phyloP scores from a whole-genome alignment of 1,140 invertebrate species.

The Drosophila willistoni region DNA sequence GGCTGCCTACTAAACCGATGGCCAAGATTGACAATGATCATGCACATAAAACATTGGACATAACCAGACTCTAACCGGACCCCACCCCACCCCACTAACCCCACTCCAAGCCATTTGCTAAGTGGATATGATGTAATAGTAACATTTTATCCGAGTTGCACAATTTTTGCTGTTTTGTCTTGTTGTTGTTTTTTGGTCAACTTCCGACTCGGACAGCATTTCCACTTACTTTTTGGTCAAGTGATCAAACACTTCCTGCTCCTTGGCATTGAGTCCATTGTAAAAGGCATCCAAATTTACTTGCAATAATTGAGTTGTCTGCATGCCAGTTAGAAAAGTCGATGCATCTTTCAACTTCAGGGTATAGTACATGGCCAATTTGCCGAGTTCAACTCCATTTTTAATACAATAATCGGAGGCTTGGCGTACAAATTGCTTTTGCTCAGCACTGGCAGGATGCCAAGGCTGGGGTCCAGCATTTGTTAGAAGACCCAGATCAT shows the following conservation, averaged over 20 bases:
- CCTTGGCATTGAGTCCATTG: constrained; percentile 86
- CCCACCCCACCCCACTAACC: neutral
- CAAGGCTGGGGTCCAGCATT: constrained; percentile 90
- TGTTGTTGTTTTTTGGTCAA: constrained; percentile 45
- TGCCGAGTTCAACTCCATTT: constrained; percentile 87
- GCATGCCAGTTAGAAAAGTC: constrained; percentile 89
- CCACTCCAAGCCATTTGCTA: constrained; percentile 14
- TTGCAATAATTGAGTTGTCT: constrained; percentile 85
- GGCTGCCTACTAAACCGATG: constrained; percentile 75
- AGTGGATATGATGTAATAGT: constrained; percentile 70
- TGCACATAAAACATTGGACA: constrained; percentile 45
- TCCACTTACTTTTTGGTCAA: constrained; percentile 87
- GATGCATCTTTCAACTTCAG: constrained; percentile 85
- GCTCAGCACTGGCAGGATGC: constrained; percentile 90
- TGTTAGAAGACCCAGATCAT: constrained; percentile 92
- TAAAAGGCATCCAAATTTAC: constrained; percentile 86
- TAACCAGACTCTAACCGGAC: neutral
- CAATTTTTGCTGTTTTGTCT: constrained; percentile 58
- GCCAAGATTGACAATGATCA: constrained; percentile 78
- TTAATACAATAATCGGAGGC: constrained; percentile 88
- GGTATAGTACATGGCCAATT: constrained; percentile 88
- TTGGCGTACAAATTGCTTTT: constrained; percentile 87
- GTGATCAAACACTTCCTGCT: constrained; percentile 85
- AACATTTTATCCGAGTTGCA: constrained; percentile 82
- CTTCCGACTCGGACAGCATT: constrained; percentile 58